These are phyloP conservation scores for Physeter macrocephalus DNA, from an alignment of 2,113 vertebrate genomes.

Conservation along the genomic window DNA sequence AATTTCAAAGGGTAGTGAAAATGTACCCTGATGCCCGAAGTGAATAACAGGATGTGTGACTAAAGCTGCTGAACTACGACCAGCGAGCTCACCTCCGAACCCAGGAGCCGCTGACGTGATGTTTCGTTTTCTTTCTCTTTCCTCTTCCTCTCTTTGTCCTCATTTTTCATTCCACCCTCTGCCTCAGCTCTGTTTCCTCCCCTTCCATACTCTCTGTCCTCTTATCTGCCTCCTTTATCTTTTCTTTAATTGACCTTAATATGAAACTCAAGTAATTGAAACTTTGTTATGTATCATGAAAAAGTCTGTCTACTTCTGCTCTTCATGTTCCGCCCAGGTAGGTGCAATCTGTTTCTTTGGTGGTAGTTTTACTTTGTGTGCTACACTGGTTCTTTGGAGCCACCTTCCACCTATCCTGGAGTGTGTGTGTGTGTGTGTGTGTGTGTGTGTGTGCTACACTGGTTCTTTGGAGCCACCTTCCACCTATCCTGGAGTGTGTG, in stretches of 20 bases:
- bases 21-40: neutral
- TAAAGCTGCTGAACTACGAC: constrained; percentile 26
- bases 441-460: accelerated
- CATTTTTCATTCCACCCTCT: neutral
- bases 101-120: neutral
- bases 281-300: neutral
- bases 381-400: neutral
- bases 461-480: neutral
- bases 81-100: neutral
- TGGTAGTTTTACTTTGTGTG: neutral
- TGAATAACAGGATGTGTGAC: constrained; percentile 71
- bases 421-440: neutral
- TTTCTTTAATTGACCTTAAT: neutral
- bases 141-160: constrained; percentile 68
- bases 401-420: too few species aligned
- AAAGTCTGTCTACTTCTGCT: neutral
- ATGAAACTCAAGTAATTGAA: neutral
- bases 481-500: too few species aligned
- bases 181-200: neutral
- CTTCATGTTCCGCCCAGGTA: neutral
- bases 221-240: neutral
- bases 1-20: constrained; percentile 50
- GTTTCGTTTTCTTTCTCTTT: constrained; percentile 43
- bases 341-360: neutral
- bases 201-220: neutral